phyloP scores from a whole-genome alignment of 2,888 invertebrate species.

The Cheilosia pagana region DNA sequence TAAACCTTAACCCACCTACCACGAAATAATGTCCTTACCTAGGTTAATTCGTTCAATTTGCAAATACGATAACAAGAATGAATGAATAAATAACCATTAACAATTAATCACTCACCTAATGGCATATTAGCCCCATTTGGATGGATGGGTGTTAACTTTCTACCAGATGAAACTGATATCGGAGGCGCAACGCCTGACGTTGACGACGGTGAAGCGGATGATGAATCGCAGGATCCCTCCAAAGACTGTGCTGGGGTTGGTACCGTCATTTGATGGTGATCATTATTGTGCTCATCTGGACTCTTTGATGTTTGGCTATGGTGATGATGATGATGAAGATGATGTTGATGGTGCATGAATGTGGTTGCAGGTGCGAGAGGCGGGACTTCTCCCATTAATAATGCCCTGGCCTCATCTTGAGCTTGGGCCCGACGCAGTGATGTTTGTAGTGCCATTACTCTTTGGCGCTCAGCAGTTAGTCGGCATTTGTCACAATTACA shows the following conservation, averaged over 20 bases:
- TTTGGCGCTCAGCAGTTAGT: slow-evolving; percentile 93
- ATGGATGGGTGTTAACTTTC: slow-evolving; percentile 84
- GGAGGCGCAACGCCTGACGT: slow-evolving; percentile 82
- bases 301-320: slow-evolving; percentile 80
- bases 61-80: background rate
- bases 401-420: slow-evolving; percentile 90
- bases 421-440: slow-evolving; percentile 92
- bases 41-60: too few relatives aligned
- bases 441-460: slow-evolving; percentile 95
- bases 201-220: slow-evolving; percentile 86
- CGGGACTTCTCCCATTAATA: slow-evolving; percentile 84
- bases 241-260: slow-evolving; percentile 83
- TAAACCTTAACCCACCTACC: too few relatives aligned
- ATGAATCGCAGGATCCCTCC: slow-evolving; percentile 85
- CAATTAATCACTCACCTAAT: slow-evolving; percentile 79
- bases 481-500: slow-evolving; percentile 95
- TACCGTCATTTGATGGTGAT: slow-evolving; percentile 83
- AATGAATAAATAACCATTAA: background rate
- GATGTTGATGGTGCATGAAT: slow-evolving; percentile 78
- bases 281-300: slow-evolving; percentile 75
- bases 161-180: slow-evolving; percentile 82
- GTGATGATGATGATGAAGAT: slow-evolving; percentile 84
- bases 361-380: slow-evolving; percentile 81
- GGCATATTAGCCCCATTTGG: slow-evolving; percentile 83
- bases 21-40: too few relatives aligned